A percentile compares a stretch with the other conserved stretches of the same genome.
Conservation (phyloP, 2,888 invertebrate species). For the Andrena chrysosceles region DNA sequence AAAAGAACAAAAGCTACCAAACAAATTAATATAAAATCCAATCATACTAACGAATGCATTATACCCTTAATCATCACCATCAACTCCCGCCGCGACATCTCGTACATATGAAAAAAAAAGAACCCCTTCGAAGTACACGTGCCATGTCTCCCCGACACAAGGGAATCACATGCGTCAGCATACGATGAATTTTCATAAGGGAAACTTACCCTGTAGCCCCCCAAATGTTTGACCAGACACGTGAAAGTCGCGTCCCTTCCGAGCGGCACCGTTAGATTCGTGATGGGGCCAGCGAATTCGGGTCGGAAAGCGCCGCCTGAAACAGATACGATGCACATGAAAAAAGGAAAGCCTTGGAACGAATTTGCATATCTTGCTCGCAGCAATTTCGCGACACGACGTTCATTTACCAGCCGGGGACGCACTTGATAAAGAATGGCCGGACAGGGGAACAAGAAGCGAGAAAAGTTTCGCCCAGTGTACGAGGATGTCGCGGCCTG, state of each 20-base stretch:
- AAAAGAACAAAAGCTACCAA: too few species aligned
- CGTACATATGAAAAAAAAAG: too few species aligned
- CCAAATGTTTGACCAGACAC: slow-evolving; percentile 94
- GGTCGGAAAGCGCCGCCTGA: slow-evolving; percentile 92
- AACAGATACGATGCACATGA: slow-evolving; percentile 75
- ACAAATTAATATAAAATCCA: too few species aligned
- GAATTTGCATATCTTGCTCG: slow-evolving; percentile 51
- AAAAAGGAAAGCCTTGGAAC: slow-evolving; percentile 37
- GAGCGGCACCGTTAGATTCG: slow-evolving; percentile 93
- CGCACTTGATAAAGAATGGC: slow-evolving; percentile 5
- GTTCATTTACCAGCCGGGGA: slow-evolving; percentile 26
- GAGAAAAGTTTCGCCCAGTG: slow-evolving; percentile 2
- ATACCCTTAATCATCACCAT: too few species aligned
- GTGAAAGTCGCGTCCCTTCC: slow-evolving; percentile 95
- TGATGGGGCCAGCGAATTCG: slow-evolving; percentile 93
- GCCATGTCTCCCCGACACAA: too few species aligned
- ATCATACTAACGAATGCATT: too few species aligned
- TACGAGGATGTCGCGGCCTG: background rate
- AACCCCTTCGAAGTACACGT: background rate
- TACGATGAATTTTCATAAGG: slow-evolving; percentile 44
- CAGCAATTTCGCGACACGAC: slow-evolving; percentile 37
- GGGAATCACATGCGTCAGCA: slow-evolving; percentile 15
- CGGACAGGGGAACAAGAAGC: background rate
- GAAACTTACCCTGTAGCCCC: slow-evolving; percentile 93
- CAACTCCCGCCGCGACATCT: too few species aligned